These are phyloP conservation scores for Zapus hudsonius DNA, from an alignment of 2,113 vertebrate species.

Conservation along the genomic window DNA sequence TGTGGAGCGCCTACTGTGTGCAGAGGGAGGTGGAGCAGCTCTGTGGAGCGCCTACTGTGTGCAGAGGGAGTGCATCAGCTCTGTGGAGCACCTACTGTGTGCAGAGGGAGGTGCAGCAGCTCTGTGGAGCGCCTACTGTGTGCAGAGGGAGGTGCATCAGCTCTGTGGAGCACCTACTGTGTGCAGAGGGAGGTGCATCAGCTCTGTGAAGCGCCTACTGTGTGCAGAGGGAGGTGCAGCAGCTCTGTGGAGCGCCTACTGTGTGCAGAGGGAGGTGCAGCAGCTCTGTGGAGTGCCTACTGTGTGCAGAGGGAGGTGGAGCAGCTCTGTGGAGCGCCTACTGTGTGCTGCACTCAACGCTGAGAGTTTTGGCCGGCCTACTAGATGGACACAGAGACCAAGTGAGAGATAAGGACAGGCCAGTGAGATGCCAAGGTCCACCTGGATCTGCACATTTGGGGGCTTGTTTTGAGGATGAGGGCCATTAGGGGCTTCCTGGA, in stretches of 20 bases:
- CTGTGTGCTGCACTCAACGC: no score
- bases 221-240: neutral
- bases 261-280: neutral
- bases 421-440: rapidly evolving
- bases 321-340: neutral
- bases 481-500: neutral
- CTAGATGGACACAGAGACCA: neutral
- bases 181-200: neutral
- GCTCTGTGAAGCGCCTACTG: neutral
- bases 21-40: neutral
- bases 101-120: neutral
- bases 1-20: no score
- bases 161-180: neutral
- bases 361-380: neutral
- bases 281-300: neutral
- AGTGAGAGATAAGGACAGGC: neutral
- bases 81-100: neutral
- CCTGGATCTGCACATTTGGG: neutral
- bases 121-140: neutral
- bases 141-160: neutral
- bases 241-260: neutral
- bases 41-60: neutral
- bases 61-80: neutral
- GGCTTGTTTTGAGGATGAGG: neutral
- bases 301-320: neutral